Conservation (phyloP, 2,113 vertebrate genomes). For the Mustela lutreola region DNA sequence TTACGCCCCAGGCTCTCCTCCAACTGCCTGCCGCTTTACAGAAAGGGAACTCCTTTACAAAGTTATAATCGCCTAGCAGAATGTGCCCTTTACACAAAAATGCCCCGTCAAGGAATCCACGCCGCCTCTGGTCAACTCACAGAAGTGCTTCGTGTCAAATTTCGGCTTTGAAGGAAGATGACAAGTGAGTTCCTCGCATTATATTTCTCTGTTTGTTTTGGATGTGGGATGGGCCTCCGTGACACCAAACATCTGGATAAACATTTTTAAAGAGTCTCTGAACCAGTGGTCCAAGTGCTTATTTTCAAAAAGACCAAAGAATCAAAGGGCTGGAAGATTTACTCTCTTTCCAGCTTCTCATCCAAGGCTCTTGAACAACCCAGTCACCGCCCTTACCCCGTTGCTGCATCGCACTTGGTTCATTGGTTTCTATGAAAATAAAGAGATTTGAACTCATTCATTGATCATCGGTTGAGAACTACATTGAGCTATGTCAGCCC, state of each 20-base stretch:
- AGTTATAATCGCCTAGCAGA: not conserved
- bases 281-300: constrained; percentile 10
- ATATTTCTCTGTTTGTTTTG: not conserved
- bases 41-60: not conserved
- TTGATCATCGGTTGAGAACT: constrained; percentile 44
- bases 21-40: not conserved
- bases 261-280: not conserved
- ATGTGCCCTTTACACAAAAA: not conserved
- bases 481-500: not conserved
- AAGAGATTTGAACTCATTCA: not conserved
- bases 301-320: not conserved
- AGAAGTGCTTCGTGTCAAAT: not conserved
- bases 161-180: not conserved
- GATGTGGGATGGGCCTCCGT: not conserved
- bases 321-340: not conserved
- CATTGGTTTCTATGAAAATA: not conserved
- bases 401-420: not conserved
- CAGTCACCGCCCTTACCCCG: not conserved
- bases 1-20: not conserved
- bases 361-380: not conserved
- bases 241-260: constrained; percentile 50
- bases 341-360: not conserved
- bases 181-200: not conserved
- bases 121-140: too few relatives aligned
- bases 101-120: fast-evolving